Base-by-base conservation (phyloP, 2,113 vertebrate species). In the Sardina pilchardus region DNA sequence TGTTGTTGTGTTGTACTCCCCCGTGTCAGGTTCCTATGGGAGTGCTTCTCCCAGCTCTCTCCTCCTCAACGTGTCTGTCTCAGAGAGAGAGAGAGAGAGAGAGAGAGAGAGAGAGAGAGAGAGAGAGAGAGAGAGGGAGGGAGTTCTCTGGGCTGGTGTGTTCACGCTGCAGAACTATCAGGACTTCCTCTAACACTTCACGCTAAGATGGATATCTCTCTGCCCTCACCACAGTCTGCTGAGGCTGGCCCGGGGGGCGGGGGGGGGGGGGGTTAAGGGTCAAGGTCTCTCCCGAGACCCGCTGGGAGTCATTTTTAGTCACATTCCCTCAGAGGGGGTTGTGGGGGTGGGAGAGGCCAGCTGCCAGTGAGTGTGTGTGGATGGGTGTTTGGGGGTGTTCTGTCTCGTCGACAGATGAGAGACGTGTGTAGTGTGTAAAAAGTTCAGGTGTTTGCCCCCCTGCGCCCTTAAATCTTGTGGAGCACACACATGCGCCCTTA, bases 101-200 rank as follows among this genome's bases (percentile, higher is more conserved):
- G 39, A 42, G 39, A 1, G 39, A 12, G 47, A 48, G 47, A 48
- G 9, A 48, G 47, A 4, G 47, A 48, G 39, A 42, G 39, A 48
- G 47, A 48, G 47, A 48, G 56, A 56, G 59, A 24, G 4, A 26
- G n/a, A 3, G 5, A 63, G 24, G 6, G 21, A 4, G 24, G 9
- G 24, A 63, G n/a, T 63, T 4, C 59, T 36, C 21, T 78, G 59
- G 36, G 26, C 53, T 26, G 50, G 44, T 86, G 78, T 86, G 43
- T 71, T 83, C 63, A 75, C 3, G 14, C 14, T 10, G 47, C 81
- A 83, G 85, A 44, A 78, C 85, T 83, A 36, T 34, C 43, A 71
- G 85, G 78, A 75, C 50, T 86, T 86, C 85, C 47, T 81, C 83
- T 83, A 83, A 83, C 67, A 78, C 82, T 86, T 86, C 82, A 86